phyloP scores from a whole-genome alignment of 2,888 invertebrate genomes.

The Ommatoiulus sabulosus region DNA sequence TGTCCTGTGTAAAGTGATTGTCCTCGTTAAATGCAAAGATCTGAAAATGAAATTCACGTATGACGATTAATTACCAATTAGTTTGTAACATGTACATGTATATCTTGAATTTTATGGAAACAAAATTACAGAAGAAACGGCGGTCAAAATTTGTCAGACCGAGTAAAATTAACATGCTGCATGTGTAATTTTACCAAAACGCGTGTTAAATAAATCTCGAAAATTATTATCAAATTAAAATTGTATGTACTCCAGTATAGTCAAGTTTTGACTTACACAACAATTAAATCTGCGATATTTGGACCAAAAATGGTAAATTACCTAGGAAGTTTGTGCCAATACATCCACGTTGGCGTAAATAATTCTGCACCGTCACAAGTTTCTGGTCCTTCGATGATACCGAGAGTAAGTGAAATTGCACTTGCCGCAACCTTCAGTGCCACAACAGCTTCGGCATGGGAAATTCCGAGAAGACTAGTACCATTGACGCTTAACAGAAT shows the following conservation, averaged over 20 bases:
- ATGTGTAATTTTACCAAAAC: no score
- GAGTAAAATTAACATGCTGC: no score
- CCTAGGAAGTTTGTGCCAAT: slow-evolving; percentile 70
- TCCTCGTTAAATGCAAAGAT: slow-evolving; percentile 67
- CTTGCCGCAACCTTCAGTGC: slow-evolving; percentile 68
- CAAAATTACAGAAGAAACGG: no score
- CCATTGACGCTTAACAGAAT: slow-evolving; percentile 69
- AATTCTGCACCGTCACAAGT: slow-evolving; percentile 67
- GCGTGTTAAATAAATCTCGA: no score
- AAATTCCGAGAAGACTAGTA: slow-evolving; percentile 67
- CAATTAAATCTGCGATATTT: no score
- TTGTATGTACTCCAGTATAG: no score
- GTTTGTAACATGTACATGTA: no score
- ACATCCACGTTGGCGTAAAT: slow-evolving; percentile 70
- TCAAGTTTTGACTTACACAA: no score
- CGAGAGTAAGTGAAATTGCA: slow-evolving; percentile 66
- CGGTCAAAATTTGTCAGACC: no score
- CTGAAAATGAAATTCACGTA: slow-evolving; percentile 56
- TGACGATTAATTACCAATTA: no score
- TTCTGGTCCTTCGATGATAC: slow-evolving; percentile 69
- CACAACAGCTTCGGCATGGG: slow-evolving; percentile 69
- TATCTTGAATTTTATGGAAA: no score
- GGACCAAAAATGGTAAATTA: slow-evolving; percentile 59
- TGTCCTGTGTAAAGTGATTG: slow-evolving; percentile 67
- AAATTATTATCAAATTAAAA: no score